Evolutionary conservation across 2,888 invertebrate genomes (phyloP), one percentile per base, ranked within the genome.

Genomic region (Erebia epiphron): DNA sequence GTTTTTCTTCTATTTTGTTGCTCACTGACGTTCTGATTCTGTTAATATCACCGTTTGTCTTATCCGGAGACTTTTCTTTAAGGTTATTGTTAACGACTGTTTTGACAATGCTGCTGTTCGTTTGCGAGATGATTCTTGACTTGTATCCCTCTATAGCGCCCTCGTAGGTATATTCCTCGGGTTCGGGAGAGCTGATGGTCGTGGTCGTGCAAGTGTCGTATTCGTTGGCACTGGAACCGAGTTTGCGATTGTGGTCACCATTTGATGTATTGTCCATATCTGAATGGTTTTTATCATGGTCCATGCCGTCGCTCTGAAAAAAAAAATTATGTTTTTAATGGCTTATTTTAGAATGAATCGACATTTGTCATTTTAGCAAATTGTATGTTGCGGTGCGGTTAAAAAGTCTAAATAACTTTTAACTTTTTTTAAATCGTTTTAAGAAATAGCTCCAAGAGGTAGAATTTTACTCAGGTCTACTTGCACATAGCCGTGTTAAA

Each of bases 61-160:
- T 91, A 58, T 93, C 89, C n/a, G 88, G 88, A 67, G 91, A 89
- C 78, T 92, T 88, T 73, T 94, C 91, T 88, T 93, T 90, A 77
- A 86, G 83, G 79, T 94, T 87, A 77, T 91, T 83, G 75, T 84
- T 89, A 62, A 90, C 90, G 60, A 87, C 88, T 74, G 91, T 91
- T 83, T 92, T 91, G 71, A 91, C 85, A 57, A 91, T 89, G 73
- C 83, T 89, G 76, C 92, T 90, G 81, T 90, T 91, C 46, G 95
- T 94, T 79, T 94, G 93, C 54, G 95, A 95, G 79, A 96, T 95
- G 62, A 96, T 97, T 77, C 97, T 94, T 67, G 97, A 96, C 79
- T 97, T 96, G 88, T 98, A 98, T 78, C 97, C 96, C 83, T 97
- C 96, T 79, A 97, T 97, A 79, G 97, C 97, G 79, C 97, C 96